A percentile compares a stretch with the other conserved stretches of the same genome.
Conservation (phyloP, 2,113 vertebrate genomes). For the Lophotis ruficrista region DNA sequence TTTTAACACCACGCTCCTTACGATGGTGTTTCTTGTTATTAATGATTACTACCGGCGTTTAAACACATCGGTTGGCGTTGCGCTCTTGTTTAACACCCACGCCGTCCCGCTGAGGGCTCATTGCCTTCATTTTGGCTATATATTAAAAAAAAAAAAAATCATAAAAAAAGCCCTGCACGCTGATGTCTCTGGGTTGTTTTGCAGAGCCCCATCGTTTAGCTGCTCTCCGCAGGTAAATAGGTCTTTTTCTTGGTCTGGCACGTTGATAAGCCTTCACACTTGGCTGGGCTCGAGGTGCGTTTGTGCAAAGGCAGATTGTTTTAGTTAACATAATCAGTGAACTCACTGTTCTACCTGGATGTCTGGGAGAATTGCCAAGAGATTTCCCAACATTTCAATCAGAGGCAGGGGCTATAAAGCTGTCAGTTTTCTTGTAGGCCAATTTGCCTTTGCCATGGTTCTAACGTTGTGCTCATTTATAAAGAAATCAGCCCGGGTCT, state of each 20-base stretch:
- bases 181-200: background rate
- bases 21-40: background rate
- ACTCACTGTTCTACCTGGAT: conserved; percentile 88
- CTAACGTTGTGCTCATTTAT: conserved; percentile 76
- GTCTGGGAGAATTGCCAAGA: conserved; percentile 84
- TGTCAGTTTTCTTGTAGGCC: conserved; percentile 86
- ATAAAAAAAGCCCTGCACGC: background rate
- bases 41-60: background rate
- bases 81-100: background rate
- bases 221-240: conserved; percentile 65
- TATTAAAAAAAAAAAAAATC: background rate
- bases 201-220: background rate
- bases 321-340: conserved; percentile 85
- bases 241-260: conserved; percentile 66
- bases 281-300: conserved; percentile 79
- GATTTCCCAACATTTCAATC: conserved; percentile 84
- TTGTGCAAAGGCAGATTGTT: conserved; percentile 83
- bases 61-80: background rate
- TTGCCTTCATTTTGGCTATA: background rate
- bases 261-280: conserved; percentile 77
- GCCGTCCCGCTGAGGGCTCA: accelerated
- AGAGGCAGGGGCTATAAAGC: conserved; percentile 84
- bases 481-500: conserved; percentile 68
- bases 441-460: conserved; percentile 83
- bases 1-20: background rate